Percentiles rank a stretch among this genome's conserved stretches.
phyloP scores from a whole-genome alignment of 64 coral and sea anemone genomes.

The Montipora sp. region DNA sequence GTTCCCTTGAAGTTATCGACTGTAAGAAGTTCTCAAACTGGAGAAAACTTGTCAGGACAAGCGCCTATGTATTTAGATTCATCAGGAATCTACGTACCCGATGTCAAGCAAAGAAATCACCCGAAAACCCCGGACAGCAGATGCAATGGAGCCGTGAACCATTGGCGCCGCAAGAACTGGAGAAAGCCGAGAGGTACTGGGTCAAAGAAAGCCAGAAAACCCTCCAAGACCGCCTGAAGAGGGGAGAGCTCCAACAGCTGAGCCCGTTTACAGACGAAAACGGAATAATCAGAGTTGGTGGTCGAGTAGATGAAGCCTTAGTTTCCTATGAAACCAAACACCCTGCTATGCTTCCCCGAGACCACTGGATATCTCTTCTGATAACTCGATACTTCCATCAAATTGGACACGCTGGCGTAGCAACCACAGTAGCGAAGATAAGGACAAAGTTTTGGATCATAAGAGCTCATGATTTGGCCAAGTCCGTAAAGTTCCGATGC shows the following conservation, averaged over 20 bases:
- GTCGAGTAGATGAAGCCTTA: conserved; percentile 52
- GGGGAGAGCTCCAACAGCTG: conserved; percentile 22
- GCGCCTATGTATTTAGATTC: conserved; percentile 44
- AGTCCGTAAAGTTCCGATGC: conserved; percentile 40
- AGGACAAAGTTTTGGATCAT: conserved; percentile 71
- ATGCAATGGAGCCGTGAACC: conserved; percentile 9
- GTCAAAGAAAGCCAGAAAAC: conserved; percentile 29
- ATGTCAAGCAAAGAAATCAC: conserved; percentile 7
- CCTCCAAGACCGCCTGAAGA: conserved; percentile 22
- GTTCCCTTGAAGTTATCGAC: conserved; percentile 10
- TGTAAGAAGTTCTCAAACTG: too few species aligned
- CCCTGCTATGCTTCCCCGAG: conserved; percentile 23
- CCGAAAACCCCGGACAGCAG: not conserved
- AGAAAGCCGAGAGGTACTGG: conserved; percentile 27
- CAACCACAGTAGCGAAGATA: conserved; percentile 53
- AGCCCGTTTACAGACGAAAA: conserved; percentile 18
- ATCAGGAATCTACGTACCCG: conserved; percentile 6
- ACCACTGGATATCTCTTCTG: conserved; percentile 44
- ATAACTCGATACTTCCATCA: conserved; percentile 60
- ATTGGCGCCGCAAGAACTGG: conserved; percentile 36
- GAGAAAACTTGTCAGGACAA: conserved; percentile 36
- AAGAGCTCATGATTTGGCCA: conserved; percentile 45
- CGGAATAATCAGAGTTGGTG: not conserved
- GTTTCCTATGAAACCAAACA: conserved; percentile 68
- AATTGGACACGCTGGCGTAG: conserved; percentile 45